Evolutionary conservation across 1,140 invertebrate genomes (phyloP), one percentile per base, ranked within the genome.

Genomic region (Galleria mellonella): DNA sequence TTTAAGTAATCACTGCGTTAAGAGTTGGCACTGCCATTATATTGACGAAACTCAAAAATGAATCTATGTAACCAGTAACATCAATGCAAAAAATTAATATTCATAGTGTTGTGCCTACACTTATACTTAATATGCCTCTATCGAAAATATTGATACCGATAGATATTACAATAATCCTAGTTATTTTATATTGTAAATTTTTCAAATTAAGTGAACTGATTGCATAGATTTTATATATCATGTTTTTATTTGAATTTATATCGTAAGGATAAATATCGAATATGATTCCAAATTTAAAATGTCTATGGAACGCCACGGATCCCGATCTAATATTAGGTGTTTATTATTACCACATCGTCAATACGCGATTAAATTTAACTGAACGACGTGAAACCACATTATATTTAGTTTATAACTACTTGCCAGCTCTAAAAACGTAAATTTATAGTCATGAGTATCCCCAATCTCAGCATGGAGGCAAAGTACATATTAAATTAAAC

Each of bases 241-340:
- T n/a, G n/a, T n/a, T n/a, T 31, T 31, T 31, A n/a, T 31, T 31
- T 29, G 28, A 29, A 31, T 31, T 31, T 31, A n/a, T 3, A 31
- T 31, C 9, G 2, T 31, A 31, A 3, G 3, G 2, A 1, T 8
- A 3, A n/a, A 31, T 31, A 31, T n/a, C 2, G 9, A 10, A 10
- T 9, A 31, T 3, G 30, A n/a, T 31, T 31, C 30, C 30, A 31
- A 31, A 31, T 10, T 23, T 6, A 23, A 23, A 23, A 23, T 23
- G 17, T 35, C 32, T 37, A 37, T 37, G 14, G 9, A 15, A 2
- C 17, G 17, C n/a, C n/a, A 27, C n/a, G 1, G 28, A 38, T 32
- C 38, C n/a, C 9, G 17, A 46, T 38, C 29, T 27, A 46, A 23
- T 39, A 47, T 47, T 47, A 32, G 31, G 45, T 47, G 45, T 47